phyloP scores from a whole-genome alignment of 2,797 vertebrate genomes.

The Alca torda region DNA sequence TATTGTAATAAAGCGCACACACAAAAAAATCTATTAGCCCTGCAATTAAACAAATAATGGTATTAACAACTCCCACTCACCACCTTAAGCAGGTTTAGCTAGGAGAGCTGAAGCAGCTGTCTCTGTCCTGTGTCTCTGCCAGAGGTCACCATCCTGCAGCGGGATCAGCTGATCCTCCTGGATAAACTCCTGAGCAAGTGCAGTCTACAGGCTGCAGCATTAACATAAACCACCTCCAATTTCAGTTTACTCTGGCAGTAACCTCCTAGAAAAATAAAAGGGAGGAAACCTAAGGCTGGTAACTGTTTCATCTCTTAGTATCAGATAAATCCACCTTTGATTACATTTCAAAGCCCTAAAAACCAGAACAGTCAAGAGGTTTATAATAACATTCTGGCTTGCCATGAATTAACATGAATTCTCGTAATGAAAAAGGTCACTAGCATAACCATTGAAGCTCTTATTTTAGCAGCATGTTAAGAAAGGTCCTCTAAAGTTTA shows the following conservation, averaged over 20 bases:
- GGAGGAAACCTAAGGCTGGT: slow-evolving; percentile 23
- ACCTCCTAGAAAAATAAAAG: slow-evolving; percentile 29
- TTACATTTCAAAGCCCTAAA: slow-evolving; percentile 32
- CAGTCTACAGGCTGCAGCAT: slow-evolving; percentile 9
- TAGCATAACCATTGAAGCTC: background rate
- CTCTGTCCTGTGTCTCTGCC: slow-evolving; percentile 42
- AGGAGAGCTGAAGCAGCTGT: slow-evolving; percentile 53
- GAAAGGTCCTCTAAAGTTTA: background rate
- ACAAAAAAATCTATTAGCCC: background rate
- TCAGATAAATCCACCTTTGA: slow-evolving; percentile 29
- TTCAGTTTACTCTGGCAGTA: slow-evolving; percentile 52
- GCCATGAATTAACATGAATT: slow-evolving; percentile 27
- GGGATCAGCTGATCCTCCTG: slow-evolving; percentile 62
- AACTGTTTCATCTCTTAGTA: slow-evolving; percentile 21
- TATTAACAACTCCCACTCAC: slow-evolving; percentile 58
- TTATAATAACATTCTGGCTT: slow-evolving; percentile 9
- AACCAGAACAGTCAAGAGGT: background rate
- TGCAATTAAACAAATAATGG: slow-evolving; percentile 55
- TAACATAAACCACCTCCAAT: slow-evolving; percentile 57
- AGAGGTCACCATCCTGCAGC: slow-evolving; percentile 57
- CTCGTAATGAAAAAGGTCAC: background rate
- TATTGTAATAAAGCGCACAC: background rate
- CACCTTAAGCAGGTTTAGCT: slow-evolving; percentile 42
- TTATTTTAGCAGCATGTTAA: background rate
- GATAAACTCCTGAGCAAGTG: slow-evolving; percentile 50